Conservation (phyloP, 2,888 invertebrate species). For the Trissoscelio sp. region DNA sequence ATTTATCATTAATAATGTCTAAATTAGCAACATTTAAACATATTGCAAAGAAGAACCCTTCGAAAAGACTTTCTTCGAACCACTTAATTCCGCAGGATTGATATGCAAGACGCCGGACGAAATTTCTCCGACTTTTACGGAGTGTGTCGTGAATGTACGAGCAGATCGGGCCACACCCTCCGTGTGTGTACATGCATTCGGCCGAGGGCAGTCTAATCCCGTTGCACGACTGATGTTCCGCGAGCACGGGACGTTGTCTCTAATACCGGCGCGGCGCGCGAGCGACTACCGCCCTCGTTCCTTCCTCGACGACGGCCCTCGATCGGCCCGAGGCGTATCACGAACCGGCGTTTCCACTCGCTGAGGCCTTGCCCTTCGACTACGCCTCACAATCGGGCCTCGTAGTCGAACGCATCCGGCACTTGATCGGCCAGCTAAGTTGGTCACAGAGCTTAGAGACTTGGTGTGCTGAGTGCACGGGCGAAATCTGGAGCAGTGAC, state of each 20-base stretch:
- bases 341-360: conserved; percentile 41
- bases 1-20: no score
- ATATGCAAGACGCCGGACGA: conserved; percentile 8
- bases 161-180: conserved; percentile 43
- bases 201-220: conserved; percentile 53
- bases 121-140: conserved; percentile 37
- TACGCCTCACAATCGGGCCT: conserved; percentile 34
- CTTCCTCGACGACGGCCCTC: conserved; percentile 25
- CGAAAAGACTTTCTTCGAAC: conserved; percentile 9
- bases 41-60: no score
- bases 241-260: conserved; percentile 33
- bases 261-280: conserved; percentile 10
- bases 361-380: conserved; percentile 61
- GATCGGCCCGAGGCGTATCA: conserved; percentile 31
- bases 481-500: conserved; percentile 62
- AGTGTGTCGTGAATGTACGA: conserved; percentile 25
- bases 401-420: conserved; percentile 47
- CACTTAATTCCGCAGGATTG: conserved; percentile 5
- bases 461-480: conserved; percentile 20
- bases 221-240: conserved; percentile 59
- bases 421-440: conserved; percentile 38
- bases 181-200: conserved; percentile 8
- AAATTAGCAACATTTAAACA: no score
- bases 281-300: conserved; percentile 29
- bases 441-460: conserved; percentile 36